phyloP scores from a whole-genome alignment of 1,140 invertebrate genomes.

The Drosophila miranda region DNA sequence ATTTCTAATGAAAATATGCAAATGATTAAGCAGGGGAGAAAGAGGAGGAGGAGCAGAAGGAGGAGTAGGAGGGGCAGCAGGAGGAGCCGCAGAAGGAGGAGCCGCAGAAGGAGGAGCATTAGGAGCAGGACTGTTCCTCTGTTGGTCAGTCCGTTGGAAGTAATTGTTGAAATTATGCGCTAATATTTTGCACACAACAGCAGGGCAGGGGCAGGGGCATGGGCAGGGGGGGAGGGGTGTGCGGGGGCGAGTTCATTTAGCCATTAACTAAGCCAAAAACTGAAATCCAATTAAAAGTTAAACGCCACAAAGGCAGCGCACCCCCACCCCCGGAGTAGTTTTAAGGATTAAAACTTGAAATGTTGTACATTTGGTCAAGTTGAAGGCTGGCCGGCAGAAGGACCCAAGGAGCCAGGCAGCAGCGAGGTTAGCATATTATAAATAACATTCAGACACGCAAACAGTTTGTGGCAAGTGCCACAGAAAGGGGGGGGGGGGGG shows the following conservation, averaged over 20 bases:
- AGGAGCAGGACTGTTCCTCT: neutral
- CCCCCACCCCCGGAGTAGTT: slow-evolving; percentile 1
- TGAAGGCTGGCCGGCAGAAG: slow-evolving; percentile 40
- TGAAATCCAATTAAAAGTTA: slow-evolving; percentile 76
- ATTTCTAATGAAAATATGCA: slow-evolving; percentile 60
- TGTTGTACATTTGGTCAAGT: slow-evolving; percentile 61
- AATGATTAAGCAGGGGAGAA: slow-evolving; percentile 41
- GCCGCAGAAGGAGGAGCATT: no score
- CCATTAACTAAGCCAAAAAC: slow-evolving; percentile 47
- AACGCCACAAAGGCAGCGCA: slow-evolving; percentile 48
- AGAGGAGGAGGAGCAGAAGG: neutral
- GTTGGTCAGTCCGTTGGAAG: slow-evolving; percentile 56
- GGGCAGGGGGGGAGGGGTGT: neutral
- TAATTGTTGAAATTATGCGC: slow-evolving; percentile 67
- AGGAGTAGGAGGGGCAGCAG: no score
- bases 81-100: neutral
- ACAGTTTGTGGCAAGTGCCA: slow-evolving; percentile 64
- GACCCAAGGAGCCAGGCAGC: neutral
- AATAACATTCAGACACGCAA: slow-evolving; percentile 77
- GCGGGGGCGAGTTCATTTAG: slow-evolving; percentile 33
- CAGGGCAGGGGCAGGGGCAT: neutral
- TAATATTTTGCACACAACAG: slow-evolving; percentile 47
- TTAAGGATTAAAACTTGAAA: slow-evolving; percentile 32
- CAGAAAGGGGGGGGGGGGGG: neutral
- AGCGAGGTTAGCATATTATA: slow-evolving; percentile 57